Conservation (phyloP, 2,797 vertebrate species). For the Sebastes hopkinsi region DNA sequence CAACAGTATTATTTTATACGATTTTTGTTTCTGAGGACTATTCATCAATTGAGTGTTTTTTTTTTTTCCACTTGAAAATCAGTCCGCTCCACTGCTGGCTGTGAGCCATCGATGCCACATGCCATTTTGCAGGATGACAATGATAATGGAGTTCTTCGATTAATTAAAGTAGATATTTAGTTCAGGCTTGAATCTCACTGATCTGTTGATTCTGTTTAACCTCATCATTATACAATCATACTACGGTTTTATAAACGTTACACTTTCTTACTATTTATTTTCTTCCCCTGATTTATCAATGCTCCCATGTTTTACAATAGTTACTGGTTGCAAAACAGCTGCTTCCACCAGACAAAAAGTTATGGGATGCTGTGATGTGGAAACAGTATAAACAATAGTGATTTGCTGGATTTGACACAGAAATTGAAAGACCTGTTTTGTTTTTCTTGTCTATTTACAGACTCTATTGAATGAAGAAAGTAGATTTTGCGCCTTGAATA, state of each 20-base stretch:
- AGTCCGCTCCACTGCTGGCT: conserved; percentile 19
- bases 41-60: not conserved
- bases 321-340: not conserved
- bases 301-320: not conserved
- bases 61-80: conserved; percentile 19
- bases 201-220: conserved; percentile 26
- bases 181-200: not conserved
- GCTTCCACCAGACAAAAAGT: not conserved
- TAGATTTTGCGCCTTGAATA: not conserved
- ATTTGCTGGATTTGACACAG: not conserved
- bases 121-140: conserved; percentile 23
- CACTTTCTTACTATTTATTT: not conserved
- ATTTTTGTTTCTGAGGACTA: not conserved
- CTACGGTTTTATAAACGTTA: not conserved
- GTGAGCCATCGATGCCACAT: conserved; percentile 2
- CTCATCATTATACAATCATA: not conserved
- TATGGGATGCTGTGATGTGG: not conserved
- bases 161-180: conserved; percentile 46
- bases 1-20: not conserved
- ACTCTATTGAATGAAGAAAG: not conserved
- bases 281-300: not conserved
- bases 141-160: conserved; percentile 47
- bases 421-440: not conserved
- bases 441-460: not conserved
- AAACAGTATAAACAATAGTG: not conserved